Evolutionary conservation across 1,140 invertebrate genomes (phyloP).

Genomic region (Matsumurasca onukii): DNA sequence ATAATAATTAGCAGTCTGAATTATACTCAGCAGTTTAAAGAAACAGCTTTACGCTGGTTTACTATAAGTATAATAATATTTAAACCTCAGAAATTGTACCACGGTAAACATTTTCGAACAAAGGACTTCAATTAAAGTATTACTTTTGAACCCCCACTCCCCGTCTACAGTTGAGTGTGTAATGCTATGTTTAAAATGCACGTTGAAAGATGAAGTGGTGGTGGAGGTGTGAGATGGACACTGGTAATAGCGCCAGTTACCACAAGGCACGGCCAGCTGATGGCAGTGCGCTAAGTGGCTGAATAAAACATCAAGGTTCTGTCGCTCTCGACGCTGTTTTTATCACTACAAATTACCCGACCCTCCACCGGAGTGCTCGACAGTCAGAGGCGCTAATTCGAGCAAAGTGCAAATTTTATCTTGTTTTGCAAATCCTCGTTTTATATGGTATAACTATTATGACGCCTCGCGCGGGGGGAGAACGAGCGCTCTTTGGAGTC

Average conservation of each 20-base stretch:
- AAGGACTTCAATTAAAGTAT: too few species aligned
- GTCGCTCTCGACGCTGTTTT: conserved; percentile 17
- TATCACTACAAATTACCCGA: conserved; percentile 6
- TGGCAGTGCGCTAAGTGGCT: conserved; percentile 3
- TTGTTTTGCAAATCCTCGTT: conserved; percentile 23
- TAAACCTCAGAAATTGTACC: too few species aligned
- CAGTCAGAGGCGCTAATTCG: conserved; percentile 24
- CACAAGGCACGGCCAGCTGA: background rate
- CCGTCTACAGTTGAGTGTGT: too few species aligned
- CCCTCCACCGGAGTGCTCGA: conserved; percentile 1
- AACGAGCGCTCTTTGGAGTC: background rate
- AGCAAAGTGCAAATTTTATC: conserved; percentile 27
- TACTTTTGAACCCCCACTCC: too few species aligned
- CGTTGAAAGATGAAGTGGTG: too few species aligned
- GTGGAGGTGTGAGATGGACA: too few species aligned
- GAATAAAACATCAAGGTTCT: conserved; percentile 15
- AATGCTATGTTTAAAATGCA: too few species aligned
- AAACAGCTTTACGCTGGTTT: too few species aligned
- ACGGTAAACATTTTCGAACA: too few species aligned
- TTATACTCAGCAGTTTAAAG: too few species aligned
- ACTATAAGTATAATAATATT: too few species aligned
- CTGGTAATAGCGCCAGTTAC: conserved; percentile 11
- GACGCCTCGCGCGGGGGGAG: conserved; percentile 2
- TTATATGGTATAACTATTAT: conserved; percentile 27
- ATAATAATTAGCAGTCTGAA: too few species aligned